Evolutionary conservation across 2,113 vertebrate genomes (phyloP), one percentile per base, ranked within the genome.

Genomic region (Parus major): DNA sequence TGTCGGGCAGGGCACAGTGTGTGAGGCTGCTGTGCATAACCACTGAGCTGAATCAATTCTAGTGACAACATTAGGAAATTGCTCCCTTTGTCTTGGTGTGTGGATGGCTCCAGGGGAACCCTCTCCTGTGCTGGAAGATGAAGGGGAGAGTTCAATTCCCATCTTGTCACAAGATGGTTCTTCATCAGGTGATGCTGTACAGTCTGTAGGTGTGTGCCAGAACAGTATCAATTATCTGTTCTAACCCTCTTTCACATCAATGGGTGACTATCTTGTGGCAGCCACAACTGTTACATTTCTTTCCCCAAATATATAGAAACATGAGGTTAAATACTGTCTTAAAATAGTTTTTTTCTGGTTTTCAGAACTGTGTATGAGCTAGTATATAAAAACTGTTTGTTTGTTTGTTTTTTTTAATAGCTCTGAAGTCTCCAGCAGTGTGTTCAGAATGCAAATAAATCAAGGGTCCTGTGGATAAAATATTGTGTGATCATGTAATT

Each of bases 401-500:
- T 49, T 39, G 19, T 12, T 2, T 5, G 17, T n/a, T 28, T n/a
- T 27, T 35, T 79, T 63, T 12, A 56, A 47, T 53, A 50, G 29
- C n/a, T 25, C 36, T 5, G 2, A 90, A 78, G 52, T 79, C 63
- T 77, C 64, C 52, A 84, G 65, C 41, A 93, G 49, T 24, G 31
- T 60, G 36, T 64, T 95, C 81, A 60, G 81, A 82, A 76, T 76
- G 28, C 14, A 65, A 84, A 93, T 91, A 68, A 93, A 89, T 95
- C 49, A 79, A 87, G 36, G 41, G 49, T 93, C 55, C 84, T 44
- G 42, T 35, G 91, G 56, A 76, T 79, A 76, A 91, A 92, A 87
- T 47, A 84, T 36, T 81, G 71, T 76, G 41, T 87, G 95, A 72
- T 96, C 49, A 5, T 52, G n/a, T 76, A 95, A 91, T 89, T 89